Conservation (phyloP, 2,113 vertebrate species). For the Lutjanus erythropterus region DNA sequence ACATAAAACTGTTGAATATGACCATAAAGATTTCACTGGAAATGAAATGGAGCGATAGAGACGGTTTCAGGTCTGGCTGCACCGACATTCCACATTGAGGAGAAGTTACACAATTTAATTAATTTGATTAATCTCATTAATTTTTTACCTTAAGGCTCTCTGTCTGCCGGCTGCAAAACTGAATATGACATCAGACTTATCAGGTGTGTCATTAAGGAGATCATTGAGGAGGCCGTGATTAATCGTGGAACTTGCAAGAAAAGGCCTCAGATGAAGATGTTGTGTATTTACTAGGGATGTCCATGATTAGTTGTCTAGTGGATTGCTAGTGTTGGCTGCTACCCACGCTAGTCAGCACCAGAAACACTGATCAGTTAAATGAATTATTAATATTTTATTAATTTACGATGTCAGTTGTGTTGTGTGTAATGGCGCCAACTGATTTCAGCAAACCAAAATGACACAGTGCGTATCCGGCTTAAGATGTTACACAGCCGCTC, state of each 20-base stretch:
- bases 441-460: too few relatives aligned
- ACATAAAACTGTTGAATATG: constrained; percentile 42
- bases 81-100: constrained; percentile 36
- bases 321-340: too few relatives aligned
- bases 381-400: too few relatives aligned
- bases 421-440: too few relatives aligned
- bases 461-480: too few relatives aligned
- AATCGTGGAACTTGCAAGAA: constrained; percentile 55
- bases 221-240: constrained; percentile 55
- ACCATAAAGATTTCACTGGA: constrained; percentile 30
- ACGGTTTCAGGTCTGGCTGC: constrained; percentile 17
- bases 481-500: too few relatives aligned
- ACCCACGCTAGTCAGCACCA: too few relatives aligned
- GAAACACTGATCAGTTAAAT: too few relatives aligned
- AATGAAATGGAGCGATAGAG: constrained; percentile 13
- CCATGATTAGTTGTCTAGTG: too few relatives aligned
- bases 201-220: constrained; percentile 66
- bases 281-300: too few relatives aligned
- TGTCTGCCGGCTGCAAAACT: constrained; percentile 50
- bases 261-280: constrained; percentile 11
- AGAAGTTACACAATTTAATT: constrained; percentile 56
- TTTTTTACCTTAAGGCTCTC: constrained; percentile 63
- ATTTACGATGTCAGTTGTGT: too few relatives aligned
- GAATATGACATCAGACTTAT: constrained; percentile 68
- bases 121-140: constrained; percentile 74